Base-by-base conservation (phyloP, 2,113 vertebrate genomes). In the Amphiprion ocellaris region DNA sequence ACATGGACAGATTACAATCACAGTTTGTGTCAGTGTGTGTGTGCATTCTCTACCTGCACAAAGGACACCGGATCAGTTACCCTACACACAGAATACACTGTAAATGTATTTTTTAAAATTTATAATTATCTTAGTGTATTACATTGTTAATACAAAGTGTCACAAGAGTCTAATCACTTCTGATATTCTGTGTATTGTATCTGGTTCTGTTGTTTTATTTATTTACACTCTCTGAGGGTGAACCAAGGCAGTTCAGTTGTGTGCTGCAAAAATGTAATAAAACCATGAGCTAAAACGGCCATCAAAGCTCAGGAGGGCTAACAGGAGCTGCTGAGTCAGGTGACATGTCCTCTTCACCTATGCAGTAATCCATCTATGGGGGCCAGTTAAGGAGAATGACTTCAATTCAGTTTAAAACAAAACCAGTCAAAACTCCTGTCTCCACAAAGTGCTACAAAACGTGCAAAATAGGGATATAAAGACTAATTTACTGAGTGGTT, bases 401-500 rank as follows among this genome's bases (percentile, higher is more conserved):
- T 24, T 56, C 0, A n/a, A 60, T 65, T 69, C 19, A 39, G 55
- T 44, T 55, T 37, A 21, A 53, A 24, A 44, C 12, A 16, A 50
- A n/a, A 69, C 8, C 1, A 14, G 10, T 33, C 21, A 41, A 46
- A n/a, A 33, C 17, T 49, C 8, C 16, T 23, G 39, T 41, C 52
- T 49, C 30, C 26, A 58, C 12, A 2, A 68, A 50, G 46, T 14
- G 68, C 50, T 50, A 61, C 70, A 65, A 64, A 30, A 70, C 49
- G 46, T 50, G 52, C 61, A 67, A 44, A 82, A 16, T 19, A 56
- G 56, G 41, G 46, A 69, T 47, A 55, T 63, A 62, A 76, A 81
- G 14, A 21, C 30, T 62, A 15, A 89, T 84, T 87, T 76, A 82
- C 81, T 87, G 79, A 80, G 64, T 53, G 62, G 30, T 58, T 83